A percentile compares a stretch with the other conserved stretches of the same genome.
These are phyloP conservation scores for Papilio xuthus DNA, from an alignment of 1,140 invertebrate genomes.

Conservation along the genomic window DNA sequence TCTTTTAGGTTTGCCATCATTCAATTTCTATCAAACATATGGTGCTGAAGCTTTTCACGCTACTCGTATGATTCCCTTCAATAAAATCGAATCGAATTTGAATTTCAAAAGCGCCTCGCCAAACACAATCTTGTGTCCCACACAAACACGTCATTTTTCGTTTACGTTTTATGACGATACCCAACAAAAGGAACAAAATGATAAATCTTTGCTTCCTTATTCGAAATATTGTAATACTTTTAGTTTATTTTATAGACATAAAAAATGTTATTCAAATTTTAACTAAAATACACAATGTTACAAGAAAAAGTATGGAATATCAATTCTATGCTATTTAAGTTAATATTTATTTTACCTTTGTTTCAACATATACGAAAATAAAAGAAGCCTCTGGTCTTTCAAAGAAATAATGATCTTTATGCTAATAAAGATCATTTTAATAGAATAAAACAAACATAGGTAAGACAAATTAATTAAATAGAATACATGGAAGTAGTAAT, in stretches of 20 bases:
- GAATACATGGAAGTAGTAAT: no score
- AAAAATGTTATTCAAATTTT: no score
- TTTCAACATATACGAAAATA: no score
- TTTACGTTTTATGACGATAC: conserved; percentile 27
- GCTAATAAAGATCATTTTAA: no score
- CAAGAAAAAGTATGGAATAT: no score
- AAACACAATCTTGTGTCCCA: conserved; percentile 34
- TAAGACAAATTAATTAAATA: no score
- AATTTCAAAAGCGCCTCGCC: conserved; percentile 32
- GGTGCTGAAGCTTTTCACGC: conserved; percentile 24
- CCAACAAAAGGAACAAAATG: conserved; percentile 17
- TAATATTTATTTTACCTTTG: no score
- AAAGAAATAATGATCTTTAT: no score
- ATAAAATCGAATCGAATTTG: conserved; percentile 36
- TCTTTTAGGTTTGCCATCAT: neutral
- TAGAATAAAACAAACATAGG: no score
- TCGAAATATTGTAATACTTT: neutral
- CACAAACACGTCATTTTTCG: conserved; percentile 31
- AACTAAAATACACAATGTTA: no score
- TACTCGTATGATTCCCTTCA: conserved; percentile 24
- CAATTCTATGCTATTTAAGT: no score
- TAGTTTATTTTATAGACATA: neutral
- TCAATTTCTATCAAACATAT: conserved; percentile 21
- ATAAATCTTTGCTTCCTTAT: conserved; percentile 9
- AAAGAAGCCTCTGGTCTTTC: no score